A percentile compares a stretch with the other conserved stretches of the same genome.
phyloP scores from a whole-genome alignment of 2,888 invertebrate genomes.

The Zeuzera pyrina region DNA sequence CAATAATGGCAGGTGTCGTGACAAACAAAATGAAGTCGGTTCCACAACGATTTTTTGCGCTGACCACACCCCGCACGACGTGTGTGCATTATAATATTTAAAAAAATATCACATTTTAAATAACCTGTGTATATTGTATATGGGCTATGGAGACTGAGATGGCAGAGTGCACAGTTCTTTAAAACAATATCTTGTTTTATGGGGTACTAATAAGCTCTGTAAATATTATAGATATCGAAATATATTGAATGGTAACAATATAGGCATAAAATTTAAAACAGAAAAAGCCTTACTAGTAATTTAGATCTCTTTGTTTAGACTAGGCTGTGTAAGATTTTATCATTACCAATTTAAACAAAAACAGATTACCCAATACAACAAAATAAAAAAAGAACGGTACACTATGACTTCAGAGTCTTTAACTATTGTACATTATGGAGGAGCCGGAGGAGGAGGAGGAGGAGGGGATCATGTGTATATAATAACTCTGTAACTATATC shows the following conservation, averaged over 20 bases:
- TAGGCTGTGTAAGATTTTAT: no score
- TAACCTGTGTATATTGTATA: slow-evolving; percentile 63
- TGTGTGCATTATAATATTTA: slow-evolving; percentile 34
- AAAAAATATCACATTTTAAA: slow-evolving; percentile 51
- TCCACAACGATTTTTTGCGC: slow-evolving; percentile 18
- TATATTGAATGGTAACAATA: not conserved
- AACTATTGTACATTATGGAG: slow-evolving; percentile 68
- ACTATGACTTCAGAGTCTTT: slow-evolving; percentile 32
- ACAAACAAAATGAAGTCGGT: slow-evolving; percentile 36
- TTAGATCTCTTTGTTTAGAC: not conserved
- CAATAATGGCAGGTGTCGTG: slow-evolving; percentile 32
- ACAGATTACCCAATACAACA: no score
- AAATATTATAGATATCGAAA: not conserved
- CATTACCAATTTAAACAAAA: no score
- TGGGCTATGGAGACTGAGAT: slow-evolving; percentile 47
- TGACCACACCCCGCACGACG: slow-evolving; percentile 29
- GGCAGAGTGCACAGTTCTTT: slow-evolving; percentile 39
- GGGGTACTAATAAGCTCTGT: not conserved
- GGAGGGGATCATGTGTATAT: slow-evolving; percentile 44
- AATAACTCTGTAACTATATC: slow-evolving; percentile 49
- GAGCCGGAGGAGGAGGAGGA: slow-evolving; percentile 33
- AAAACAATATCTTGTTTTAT: not conserved
- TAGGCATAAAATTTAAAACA: not conserved
- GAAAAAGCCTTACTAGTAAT: not conserved
- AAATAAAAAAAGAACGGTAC: slow-evolving; percentile 13